Evolutionary conservation across 1,140 invertebrate genomes (phyloP).

Genomic region (Pygmarrhopalites habei): DNA sequence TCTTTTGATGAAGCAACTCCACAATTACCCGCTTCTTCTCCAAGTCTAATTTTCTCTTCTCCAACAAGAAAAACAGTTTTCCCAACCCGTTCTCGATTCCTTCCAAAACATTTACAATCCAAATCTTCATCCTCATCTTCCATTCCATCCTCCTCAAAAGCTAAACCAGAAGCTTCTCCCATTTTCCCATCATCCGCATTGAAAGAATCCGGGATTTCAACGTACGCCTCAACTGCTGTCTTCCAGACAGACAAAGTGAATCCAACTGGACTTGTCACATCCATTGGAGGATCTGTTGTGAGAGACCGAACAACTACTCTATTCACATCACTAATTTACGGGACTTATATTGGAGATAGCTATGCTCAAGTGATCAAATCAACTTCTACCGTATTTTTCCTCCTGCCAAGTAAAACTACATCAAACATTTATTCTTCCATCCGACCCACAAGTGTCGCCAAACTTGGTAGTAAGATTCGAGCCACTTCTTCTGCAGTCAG

Average conservation of each 20-base stretch:
- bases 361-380: slow-evolving; percentile 51
- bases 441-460: not conserved
- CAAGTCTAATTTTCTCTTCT: slow-evolving; percentile 12
- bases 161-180: not conserved
- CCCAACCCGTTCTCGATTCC: not conserved
- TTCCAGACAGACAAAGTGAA: slow-evolving; percentile 44
- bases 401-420: slow-evolving; percentile 21
- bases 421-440: slow-evolving; percentile 5
- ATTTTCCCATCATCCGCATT: not conserved
- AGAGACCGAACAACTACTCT: slow-evolving; percentile 47
- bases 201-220: not conserved
- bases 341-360: slow-evolving; percentile 48
- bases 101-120: not conserved
- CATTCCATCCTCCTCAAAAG: not conserved
- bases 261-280: slow-evolving; percentile 49
- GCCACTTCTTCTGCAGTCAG: slow-evolving; percentile 5
- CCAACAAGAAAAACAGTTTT: slow-evolving; percentile 14
- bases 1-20: slow-evolving; percentile 16
- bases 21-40: slow-evolving; percentile 3
- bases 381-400: slow-evolving; percentile 46
- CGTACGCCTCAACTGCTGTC: slow-evolving; percentile 42
- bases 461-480: slow-evolving; percentile 12
- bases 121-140: not conserved
- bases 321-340: slow-evolving; percentile 49
- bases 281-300: slow-evolving; percentile 47